A percentile compares a stretch with the other conserved stretches of the same genome.
Conservation (phyloP, 2,797 vertebrate genomes). For the Sarcoramphus papa region DNA sequence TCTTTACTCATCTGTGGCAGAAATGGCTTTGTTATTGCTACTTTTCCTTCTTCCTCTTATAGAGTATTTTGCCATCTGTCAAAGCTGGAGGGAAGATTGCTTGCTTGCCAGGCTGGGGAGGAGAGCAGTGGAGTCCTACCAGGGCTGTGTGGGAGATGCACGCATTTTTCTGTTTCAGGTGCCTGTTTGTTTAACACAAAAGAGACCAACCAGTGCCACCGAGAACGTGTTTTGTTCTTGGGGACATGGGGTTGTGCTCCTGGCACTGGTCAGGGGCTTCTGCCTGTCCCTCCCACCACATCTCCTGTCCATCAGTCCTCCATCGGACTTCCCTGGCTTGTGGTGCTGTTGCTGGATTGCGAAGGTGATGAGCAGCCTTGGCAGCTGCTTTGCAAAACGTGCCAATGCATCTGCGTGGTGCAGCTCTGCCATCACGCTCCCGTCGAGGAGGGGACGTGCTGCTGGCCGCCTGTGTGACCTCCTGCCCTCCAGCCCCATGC, state of each 20-base stretch:
- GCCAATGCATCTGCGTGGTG: rapidly evolving
- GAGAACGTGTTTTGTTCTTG: background rate
- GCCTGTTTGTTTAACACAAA: background rate
- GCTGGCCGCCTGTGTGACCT: background rate
- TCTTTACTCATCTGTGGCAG: background rate
- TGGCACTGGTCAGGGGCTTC: background rate
- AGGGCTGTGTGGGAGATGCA: background rate
- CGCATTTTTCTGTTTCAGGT: background rate
- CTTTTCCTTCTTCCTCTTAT: background rate
- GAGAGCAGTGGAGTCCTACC: background rate
- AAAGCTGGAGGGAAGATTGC: background rate
- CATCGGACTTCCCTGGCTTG: background rate
- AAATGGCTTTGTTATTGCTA: background rate
- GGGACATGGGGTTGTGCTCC: background rate
- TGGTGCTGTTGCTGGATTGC: background rate
- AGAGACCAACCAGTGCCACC: background rate
- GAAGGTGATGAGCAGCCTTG: background rate
- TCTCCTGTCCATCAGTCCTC: background rate
- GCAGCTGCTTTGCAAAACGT: background rate
- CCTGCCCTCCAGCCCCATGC: background rate
- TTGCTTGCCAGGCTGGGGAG: background rate
- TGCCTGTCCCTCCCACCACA: background rate
- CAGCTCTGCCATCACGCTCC: background rate
- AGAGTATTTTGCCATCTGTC: background rate
- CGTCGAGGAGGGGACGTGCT: background rate